Percentiles rank a stretch among this genome's conserved stretches.
phyloP scores from a whole-genome alignment of 2,797 vertebrate genomes.

The Gephyroberyx darwinii region DNA sequence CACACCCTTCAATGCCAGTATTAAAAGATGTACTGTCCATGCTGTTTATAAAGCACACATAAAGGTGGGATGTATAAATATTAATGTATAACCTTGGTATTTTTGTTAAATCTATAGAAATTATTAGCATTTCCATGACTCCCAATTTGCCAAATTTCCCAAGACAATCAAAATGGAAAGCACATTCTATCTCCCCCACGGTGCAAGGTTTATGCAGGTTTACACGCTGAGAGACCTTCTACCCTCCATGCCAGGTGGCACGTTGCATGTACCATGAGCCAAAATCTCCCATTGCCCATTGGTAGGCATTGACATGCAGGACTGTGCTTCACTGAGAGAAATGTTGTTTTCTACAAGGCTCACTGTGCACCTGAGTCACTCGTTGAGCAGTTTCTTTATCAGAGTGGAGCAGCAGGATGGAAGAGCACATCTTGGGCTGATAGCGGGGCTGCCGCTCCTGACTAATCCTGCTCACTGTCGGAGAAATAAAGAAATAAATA shows the following conservation, averaged over 20 bases:
- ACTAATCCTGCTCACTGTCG: constrained; percentile 77
- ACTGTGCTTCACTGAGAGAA: constrained; percentile 68
- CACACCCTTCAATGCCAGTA: background rate
- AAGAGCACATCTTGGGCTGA: constrained; percentile 79
- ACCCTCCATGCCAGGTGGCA: constrained; percentile 24
- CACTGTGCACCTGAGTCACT: constrained; percentile 75
- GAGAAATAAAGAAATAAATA: constrained; percentile 76
- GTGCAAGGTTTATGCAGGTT: constrained; percentile 23
- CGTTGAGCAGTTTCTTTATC: constrained; percentile 77
- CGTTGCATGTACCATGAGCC: constrained; percentile 33
- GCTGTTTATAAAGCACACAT: background rate
- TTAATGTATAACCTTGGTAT: background rate
- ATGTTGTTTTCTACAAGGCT: constrained; percentile 73
- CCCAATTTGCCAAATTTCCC: background rate
- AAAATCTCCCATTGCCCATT: constrained; percentile 51
- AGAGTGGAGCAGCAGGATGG: constrained; percentile 78
- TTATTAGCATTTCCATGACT: background rate
- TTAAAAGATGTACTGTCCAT: background rate
- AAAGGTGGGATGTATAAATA: too few relatives aligned
- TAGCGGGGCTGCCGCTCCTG: constrained; percentile 72
- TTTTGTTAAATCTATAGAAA: background rate
- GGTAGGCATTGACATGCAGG: constrained; percentile 74
- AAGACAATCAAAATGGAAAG: constrained; percentile 2
- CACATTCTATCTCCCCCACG: constrained; percentile 4
- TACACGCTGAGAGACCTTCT: constrained; percentile 23